phyloP scores from a whole-genome alignment of 2,113 vertebrate species.

The Merops nubicus region DNA sequence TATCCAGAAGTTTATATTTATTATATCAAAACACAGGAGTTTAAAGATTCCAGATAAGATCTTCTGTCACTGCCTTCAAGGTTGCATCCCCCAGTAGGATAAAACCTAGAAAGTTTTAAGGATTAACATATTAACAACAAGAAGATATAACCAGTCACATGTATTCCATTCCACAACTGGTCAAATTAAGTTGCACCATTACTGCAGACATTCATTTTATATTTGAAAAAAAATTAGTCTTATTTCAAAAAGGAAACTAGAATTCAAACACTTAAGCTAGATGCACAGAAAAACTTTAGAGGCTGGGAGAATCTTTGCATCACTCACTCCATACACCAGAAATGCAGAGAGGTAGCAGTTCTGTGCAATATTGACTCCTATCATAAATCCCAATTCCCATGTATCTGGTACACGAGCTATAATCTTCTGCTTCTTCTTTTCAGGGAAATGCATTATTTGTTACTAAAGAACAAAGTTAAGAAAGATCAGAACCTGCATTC shows the following conservation, averaged over 20 bases:
- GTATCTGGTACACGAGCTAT: not conserved
- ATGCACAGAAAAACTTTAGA: not conserved
- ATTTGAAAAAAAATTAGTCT: not conserved
- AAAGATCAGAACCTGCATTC: not conserved
- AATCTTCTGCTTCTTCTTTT: not conserved
- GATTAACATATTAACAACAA: not conserved
- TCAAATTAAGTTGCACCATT: not conserved
- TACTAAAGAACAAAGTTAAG: not conserved
- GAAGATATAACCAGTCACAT: not conserved
- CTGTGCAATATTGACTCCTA: not conserved
- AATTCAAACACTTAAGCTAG: not conserved
- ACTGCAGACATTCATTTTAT: not conserved
- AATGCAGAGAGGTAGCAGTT: not conserved
- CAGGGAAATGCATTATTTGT: not conserved
- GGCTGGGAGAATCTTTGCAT: not conserved
- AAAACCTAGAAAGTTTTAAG: not conserved
- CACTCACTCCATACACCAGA: not conserved
- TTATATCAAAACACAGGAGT: not conserved
- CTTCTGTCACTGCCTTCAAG: not conserved
- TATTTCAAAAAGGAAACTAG: not conserved
- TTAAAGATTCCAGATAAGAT: not conserved
- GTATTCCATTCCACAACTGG: not conserved
- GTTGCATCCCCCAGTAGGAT: not conserved
- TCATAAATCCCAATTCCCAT: not conserved
- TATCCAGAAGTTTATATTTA: not conserved